These are phyloP conservation scores for Torymus aiolomorphi DNA, from an alignment of 2,888 invertebrate genomes.

Conservation along the genomic window DNA sequence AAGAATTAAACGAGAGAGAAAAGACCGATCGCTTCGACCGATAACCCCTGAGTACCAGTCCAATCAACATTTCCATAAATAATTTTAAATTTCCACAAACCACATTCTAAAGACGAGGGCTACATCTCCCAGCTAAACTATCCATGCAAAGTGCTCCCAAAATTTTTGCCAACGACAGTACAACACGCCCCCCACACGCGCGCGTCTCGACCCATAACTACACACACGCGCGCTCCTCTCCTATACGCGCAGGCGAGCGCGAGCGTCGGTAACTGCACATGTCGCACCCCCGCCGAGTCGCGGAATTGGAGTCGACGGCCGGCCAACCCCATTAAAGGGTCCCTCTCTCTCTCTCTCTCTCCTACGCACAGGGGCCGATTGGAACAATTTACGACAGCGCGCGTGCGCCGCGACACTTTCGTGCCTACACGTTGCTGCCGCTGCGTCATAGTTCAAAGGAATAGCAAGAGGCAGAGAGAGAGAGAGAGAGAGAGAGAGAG, in stretches of 20 bases:
- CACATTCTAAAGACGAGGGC: no score
- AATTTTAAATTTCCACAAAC: no score
- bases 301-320: constrained; percentile 12
- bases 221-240: no score
- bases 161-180: constrained; percentile 28
- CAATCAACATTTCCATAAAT: no score
- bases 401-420: constrained; percentile 32
- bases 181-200: not conserved
- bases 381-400: constrained; percentile 47
- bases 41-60: no score
- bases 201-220: no score
- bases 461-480: not conserved
- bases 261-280: constrained; percentile 24
- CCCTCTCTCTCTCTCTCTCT: not conserved
- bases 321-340: no score
- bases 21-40: no score
- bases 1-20: no score
- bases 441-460: constrained; percentile 15
- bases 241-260: no score
- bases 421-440: not conserved
- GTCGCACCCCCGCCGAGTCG: constrained; percentile 20
- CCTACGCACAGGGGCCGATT: constrained; percentile 19
- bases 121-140: no score
- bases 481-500: not conserved
- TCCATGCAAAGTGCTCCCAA: not conserved